Conservation (phyloP, 2,797 vertebrate species). For the Periophthalmus magnuspinnatus region DNA sequence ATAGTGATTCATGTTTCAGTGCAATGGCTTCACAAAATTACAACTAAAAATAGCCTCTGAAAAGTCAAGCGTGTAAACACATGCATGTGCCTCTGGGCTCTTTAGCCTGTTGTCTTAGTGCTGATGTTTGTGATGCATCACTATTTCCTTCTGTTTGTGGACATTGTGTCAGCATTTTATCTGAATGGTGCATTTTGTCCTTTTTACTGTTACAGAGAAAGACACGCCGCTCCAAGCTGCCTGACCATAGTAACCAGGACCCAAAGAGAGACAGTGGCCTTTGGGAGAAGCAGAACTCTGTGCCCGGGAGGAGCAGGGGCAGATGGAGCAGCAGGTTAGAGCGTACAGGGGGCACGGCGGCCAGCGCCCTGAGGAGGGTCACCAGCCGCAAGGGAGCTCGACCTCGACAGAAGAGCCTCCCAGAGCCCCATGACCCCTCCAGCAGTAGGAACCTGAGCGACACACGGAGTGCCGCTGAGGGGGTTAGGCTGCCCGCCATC, state of each 20-base stretch:
- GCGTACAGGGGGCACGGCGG: conserved; percentile 69
- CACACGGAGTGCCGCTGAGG: conserved; percentile 52
- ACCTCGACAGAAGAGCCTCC: conserved; percentile 56
- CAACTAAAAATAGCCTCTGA: conserved; percentile 60
- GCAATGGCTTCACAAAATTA: conserved; percentile 51
- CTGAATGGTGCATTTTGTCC: not conserved
- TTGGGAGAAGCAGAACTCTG: conserved; percentile 81
- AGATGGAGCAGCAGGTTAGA: conserved; percentile 77
- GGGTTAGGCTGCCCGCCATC: conserved; percentile 67
- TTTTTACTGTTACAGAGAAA: conserved; percentile 74
- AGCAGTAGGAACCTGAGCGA: conserved; percentile 87
- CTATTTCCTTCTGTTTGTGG: conserved; percentile 16
- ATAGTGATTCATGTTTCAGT: conserved; percentile 19
- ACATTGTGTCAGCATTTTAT: not conserved
- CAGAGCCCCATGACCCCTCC: conserved; percentile 76
- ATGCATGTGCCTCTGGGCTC: conserved; percentile 33
- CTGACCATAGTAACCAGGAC: conserved; percentile 85
- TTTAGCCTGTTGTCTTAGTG: conserved; percentile 38
- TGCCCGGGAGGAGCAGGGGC: conserved; percentile 75
- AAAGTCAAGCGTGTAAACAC: conserved; percentile 42
- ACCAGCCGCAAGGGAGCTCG: conserved; percentile 71
- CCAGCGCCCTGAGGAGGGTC: conserved; percentile 71
- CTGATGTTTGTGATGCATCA: conserved; percentile 29
- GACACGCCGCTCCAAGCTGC: conserved; percentile 84
- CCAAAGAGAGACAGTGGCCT: conserved; percentile 79